Conservation (phyloP, 30 jellyfish, hydroid and myxozoan genomes). For the Hydractinia symbiolongicarpus region DNA sequence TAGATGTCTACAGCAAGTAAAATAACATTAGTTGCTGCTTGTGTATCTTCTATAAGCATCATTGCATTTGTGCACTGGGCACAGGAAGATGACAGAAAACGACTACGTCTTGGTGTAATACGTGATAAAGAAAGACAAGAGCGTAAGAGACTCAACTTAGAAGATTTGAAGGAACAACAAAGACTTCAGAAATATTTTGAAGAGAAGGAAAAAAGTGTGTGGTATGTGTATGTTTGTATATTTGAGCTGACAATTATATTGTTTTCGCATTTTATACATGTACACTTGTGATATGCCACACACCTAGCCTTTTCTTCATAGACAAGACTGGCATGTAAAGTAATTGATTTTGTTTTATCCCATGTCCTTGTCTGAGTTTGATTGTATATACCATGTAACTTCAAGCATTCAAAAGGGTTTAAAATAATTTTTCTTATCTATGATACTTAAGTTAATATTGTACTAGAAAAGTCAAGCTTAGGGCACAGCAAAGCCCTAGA, state of each 20-base stretch:
- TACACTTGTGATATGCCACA: not conserved
- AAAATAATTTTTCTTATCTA: too few relatives aligned
- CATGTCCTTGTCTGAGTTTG: too few relatives aligned
- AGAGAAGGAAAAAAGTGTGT: not conserved
- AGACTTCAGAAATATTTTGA: not conserved
- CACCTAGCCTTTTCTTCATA: too few relatives aligned
- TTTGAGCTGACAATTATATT: not conserved
- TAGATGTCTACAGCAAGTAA: slow-evolving; percentile 62
- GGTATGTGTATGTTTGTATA: not conserved
- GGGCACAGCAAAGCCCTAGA: too few relatives aligned
- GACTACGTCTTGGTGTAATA: slow-evolving; percentile 76
- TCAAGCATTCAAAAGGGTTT: too few relatives aligned
- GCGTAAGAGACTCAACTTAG: slow-evolving; percentile 42
- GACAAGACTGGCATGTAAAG: slow-evolving; percentile 16
- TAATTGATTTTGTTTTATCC: too few relatives aligned
- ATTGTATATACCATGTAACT: too few relatives aligned
- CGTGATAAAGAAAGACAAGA: slow-evolving; percentile 65
- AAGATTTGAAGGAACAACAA: slow-evolving; percentile 50
- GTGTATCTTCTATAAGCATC: slow-evolving; percentile 48
- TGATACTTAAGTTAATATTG: too few relatives aligned
- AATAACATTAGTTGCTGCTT: slow-evolving; percentile 40
- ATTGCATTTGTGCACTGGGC: slow-evolving; percentile 48
- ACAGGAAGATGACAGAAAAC: slow-evolving; percentile 59
- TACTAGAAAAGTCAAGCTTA: too few relatives aligned
- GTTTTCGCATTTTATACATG: not conserved